Evolutionary conservation across 1,140 invertebrate genomes (phyloP).

Genomic region (Drosophila nikananu): DNA sequence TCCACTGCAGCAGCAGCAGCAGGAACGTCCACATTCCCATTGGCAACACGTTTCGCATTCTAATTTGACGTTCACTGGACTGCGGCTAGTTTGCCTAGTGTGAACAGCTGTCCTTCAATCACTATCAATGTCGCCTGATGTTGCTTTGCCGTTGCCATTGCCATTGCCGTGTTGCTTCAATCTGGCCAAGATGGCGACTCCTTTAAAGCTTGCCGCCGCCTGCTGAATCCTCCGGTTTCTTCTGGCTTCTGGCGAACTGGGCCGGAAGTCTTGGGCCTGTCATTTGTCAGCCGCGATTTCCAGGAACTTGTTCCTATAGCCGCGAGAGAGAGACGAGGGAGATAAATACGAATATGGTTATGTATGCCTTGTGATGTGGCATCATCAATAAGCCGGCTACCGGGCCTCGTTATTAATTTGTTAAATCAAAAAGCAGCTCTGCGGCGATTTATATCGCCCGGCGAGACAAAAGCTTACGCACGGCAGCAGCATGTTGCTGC

Average conservation of each 20-base stretch:
- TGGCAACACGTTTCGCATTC: conserved; percentile 84
- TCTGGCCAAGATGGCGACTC: conserved; percentile 77
- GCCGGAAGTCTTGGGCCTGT: conserved; percentile 76
- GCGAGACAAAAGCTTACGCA: conserved; percentile 73
- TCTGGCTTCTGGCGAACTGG: conserved; percentile 68
- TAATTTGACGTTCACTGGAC: conserved; percentile 79
- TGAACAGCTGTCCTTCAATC: conserved; percentile 84
- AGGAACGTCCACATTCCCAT: conserved; percentile 54
- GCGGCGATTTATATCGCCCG: conserved; percentile 72
- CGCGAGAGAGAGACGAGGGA: background rate
- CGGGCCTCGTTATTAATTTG: conserved; percentile 79
- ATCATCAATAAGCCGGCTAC: conserved; percentile 83
- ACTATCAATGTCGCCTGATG: conserved; percentile 73
- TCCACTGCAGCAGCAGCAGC: conserved; percentile 34
- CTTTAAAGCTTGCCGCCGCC: conserved; percentile 66
- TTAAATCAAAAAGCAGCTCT: conserved; percentile 79
- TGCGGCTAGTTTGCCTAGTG: conserved; percentile 60
- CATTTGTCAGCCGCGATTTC: conserved; percentile 74
- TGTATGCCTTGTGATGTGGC: conserved; percentile 44
- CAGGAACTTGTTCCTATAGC: conserved; percentile 48
- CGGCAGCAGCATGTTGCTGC: conserved; percentile 59
- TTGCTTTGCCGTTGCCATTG: conserved; percentile 30
- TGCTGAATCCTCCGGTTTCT: conserved; percentile 26
- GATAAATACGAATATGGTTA: conserved; percentile 9
- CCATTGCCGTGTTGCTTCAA: conserved; percentile 61